Percentiles rank a stretch among this genome's conserved stretches.
These are phyloP conservation scores for Columba livia DNA, from an alignment of 2,113 vertebrate species.

Conservation along the genomic window DNA sequence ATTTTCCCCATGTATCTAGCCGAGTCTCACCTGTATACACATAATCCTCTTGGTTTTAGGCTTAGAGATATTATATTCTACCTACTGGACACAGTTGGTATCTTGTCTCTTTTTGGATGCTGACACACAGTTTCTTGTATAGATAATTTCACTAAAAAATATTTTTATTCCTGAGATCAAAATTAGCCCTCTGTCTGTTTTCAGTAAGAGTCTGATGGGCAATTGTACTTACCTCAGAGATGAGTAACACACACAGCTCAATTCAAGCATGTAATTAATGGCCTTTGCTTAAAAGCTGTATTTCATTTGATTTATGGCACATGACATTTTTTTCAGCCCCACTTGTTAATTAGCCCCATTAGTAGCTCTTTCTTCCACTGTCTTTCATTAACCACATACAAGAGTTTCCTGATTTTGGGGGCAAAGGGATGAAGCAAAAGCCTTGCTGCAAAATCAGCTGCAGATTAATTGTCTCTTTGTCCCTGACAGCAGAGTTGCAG, in stretches of 20 bases:
- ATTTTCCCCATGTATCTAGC: not conserved
- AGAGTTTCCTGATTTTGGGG: not conserved
- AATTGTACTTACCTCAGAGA: not conserved
- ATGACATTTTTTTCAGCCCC: slow-evolving; percentile 24
- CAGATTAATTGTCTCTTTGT: not conserved
- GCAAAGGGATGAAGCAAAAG: not conserved
- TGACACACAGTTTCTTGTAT: not conserved
- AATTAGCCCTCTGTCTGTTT: not conserved
- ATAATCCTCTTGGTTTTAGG: not conserved
- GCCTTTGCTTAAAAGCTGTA: not conserved
- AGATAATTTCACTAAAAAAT: not conserved
- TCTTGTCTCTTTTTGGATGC: not conserved
- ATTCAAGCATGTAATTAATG: slow-evolving; percentile 49
- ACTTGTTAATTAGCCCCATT: not conserved
- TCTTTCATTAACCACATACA: not conserved
- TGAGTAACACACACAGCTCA: not conserved
- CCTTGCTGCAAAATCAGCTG: not conserved
- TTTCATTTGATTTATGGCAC: slow-evolving; percentile 48
- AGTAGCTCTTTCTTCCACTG: not conserved
- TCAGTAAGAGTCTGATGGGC: not conserved
- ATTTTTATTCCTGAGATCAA: not conserved
- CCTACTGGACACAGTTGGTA: not conserved
- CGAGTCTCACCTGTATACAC: not conserved
- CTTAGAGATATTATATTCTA: not conserved
- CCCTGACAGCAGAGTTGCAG: not conserved